Base-by-base conservation (phyloP, 2,888 invertebrate genomes). In the Zhuqinia jingwanae region DNA sequence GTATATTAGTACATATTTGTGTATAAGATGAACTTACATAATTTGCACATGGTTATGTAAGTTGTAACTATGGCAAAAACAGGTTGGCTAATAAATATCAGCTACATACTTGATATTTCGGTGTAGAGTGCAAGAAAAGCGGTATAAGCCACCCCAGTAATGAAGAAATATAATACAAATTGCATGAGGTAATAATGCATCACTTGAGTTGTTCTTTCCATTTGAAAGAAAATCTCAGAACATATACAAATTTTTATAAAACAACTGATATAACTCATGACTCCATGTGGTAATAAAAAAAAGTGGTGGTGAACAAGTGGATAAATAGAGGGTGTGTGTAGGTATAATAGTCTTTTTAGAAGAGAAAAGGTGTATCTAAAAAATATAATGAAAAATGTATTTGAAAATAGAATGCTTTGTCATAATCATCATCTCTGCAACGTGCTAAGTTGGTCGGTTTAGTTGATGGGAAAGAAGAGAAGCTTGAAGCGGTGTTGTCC, bases 181-280 rank as follows among this genome's bases (percentile, higher is more conserved):
- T 36, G 36, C 36, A 53, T 73, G 36, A 75, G 56, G 30, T 58
- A 76, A 76, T 58, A 50, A n/a, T n/a, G n/a, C n/a, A n/a, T 27
- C n/a, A 27, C 30, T 50, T 30, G 27, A 70, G 10, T 68, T 73
- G 50, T 73, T 76, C 13, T 30, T 76, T 76, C 76, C 56, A 58
- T 30, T 58, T 76, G 8, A 36, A 36, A 22, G 36, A 58, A 42
- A 76, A 58, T 76, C 58, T 8, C 20, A 42, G 22, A 36, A 58
- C n/a, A 76, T 25, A 25, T 22, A 56, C 20, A 76, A 58, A 75
- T n/a, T n/a, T n/a, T n/a, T n/a, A n/a, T n/a, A 76, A 56, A 42
- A 58, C 76, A 42, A 56, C 20, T 36, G 56, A 58, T 58, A 76
- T 76, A 36, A 76, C 58, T 76, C 76, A 76, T 76, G 58, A 58